phyloP scores from a whole-genome alignment of 2,113 vertebrate genomes.

The Etheostoma spectabile region DNA sequence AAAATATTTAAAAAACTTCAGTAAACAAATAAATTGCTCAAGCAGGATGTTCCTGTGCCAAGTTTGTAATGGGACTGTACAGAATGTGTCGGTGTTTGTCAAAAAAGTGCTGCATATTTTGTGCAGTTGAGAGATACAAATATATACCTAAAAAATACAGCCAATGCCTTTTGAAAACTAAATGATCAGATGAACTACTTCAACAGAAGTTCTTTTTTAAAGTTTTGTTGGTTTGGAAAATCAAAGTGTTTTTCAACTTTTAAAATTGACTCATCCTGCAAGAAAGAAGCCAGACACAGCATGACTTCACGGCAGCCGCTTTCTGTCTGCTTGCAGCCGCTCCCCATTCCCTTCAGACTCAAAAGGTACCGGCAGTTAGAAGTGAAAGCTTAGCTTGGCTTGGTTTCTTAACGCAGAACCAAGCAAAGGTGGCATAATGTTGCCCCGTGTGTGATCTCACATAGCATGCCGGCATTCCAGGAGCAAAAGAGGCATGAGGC shows the following conservation, averaged over 20 bases:
- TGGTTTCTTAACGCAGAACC: too few relatives aligned
- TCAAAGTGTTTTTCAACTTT: background rate
- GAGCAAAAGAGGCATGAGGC: too few relatives aligned
- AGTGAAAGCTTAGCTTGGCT: constrained; percentile 2
- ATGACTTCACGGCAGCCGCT: background rate
- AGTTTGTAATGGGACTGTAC: background rate
- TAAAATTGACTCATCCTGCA: background rate
- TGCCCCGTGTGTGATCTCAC: too few relatives aligned
- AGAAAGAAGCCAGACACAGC: constrained; percentile 28
- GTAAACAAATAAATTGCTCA: background rate
- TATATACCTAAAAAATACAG: background rate
- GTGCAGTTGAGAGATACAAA: background rate
- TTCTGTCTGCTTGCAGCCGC: constrained; percentile 35
- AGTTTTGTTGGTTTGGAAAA: background rate
- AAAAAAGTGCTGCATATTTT: constrained; percentile 10
- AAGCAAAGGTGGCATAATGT: too few relatives aligned
- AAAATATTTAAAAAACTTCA: constrained; percentile 1
- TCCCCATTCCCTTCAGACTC: constrained; percentile 35
- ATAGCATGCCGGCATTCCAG: too few relatives aligned
- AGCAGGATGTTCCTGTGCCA: background rate
- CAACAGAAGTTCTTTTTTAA: background rate
- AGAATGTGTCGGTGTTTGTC: background rate
- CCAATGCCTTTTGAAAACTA: background rate
- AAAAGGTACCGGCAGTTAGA: constrained; percentile 12
- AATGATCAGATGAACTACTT: background rate